Percentiles rank a stretch among this genome's conserved stretches.
These are phyloP conservation scores for Rhabditoides inermis DNA, from an alignment of 2,888 invertebrate species.

Conservation along the genomic window DNA sequence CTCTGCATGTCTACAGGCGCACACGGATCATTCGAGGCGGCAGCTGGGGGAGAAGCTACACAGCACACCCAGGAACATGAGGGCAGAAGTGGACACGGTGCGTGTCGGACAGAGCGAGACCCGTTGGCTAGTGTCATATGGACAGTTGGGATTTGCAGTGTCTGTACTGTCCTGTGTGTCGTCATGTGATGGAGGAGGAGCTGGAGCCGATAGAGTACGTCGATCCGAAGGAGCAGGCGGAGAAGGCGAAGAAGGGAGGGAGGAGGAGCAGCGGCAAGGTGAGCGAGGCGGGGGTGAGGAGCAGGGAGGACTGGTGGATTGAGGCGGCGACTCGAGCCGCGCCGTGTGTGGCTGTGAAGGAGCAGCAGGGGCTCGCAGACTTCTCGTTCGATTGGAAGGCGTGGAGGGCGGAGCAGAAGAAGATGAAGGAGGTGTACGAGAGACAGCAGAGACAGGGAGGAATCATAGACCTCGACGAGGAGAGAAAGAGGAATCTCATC, in stretches of 20 bases:
- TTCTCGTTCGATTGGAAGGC: neutral
- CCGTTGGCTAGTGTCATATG: neutral
- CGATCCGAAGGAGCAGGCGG: slow-evolving; percentile 1
- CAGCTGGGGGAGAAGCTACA: slow-evolving; percentile 7
- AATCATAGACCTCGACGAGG: slow-evolving; percentile 18
- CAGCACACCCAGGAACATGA: slow-evolving; percentile 6
- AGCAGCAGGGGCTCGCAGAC: neutral
- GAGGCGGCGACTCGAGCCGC: neutral
- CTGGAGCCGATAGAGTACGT: slow-evolving; percentile 8
- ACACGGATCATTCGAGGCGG: neutral
- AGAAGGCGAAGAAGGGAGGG: neutral
- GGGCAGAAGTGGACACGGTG: slow-evolving; percentile 7
- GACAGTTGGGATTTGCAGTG: slow-evolving; percentile 5
- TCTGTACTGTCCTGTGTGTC: slow-evolving; percentile 15
- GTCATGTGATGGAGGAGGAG: slow-evolving; percentile 9
- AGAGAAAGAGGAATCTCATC: slow-evolving; percentile 13
- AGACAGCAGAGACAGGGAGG: slow-evolving; percentile 13
- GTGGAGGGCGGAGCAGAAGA: slow-evolving; percentile 9
- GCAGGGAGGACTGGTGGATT: neutral
- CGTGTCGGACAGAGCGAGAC: neutral
- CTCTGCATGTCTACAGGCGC: slow-evolving; percentile 6
- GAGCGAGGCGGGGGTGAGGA: neutral
- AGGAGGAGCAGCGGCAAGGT: neutral
- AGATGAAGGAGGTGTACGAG: slow-evolving; percentile 11
- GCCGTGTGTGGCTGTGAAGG: neutral